Percentiles rank a stretch among this genome's conserved stretches.
phyloP scores from a whole-genome alignment of 2,797 vertebrate species.

The Scarus forsteni region DNA sequence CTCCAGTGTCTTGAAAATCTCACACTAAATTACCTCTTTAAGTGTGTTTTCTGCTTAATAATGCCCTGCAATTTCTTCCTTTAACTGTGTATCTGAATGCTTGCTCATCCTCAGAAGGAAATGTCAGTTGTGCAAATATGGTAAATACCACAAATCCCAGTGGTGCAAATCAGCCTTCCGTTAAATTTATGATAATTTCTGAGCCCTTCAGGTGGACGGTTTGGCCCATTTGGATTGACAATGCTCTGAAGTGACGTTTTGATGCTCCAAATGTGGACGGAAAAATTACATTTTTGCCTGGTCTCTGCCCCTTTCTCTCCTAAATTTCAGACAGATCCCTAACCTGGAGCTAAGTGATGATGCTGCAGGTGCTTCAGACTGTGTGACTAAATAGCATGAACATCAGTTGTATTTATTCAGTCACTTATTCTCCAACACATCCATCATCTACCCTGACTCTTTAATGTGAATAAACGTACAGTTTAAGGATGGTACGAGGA shows the following conservation, averaged over 20 bases:
- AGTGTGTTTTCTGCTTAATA: too few relatives aligned
- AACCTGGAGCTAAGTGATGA: slow-evolving; percentile 40
- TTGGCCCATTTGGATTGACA: too few relatives aligned
- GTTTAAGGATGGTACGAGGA: neutral
- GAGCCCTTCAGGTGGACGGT: neutral
- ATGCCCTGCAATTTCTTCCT: too few relatives aligned
- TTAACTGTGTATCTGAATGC: too few relatives aligned
- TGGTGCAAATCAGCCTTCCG: neutral
- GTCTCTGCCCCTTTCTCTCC: neutral
- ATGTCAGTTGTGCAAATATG: too few relatives aligned
- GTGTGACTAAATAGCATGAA: slow-evolving; percentile 45
- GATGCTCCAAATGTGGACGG: too few relatives aligned
- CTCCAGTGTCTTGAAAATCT: too few relatives aligned
- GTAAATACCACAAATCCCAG: too few relatives aligned
- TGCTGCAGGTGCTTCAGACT: slow-evolving; percentile 26
- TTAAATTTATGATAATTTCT: neutral
- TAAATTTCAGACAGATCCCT: neutral
- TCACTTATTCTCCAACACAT: slow-evolving; percentile 6
- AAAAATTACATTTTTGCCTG: too few relatives aligned
- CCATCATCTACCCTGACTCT: neutral
- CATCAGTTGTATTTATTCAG: slow-evolving; percentile 40
- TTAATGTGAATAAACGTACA: neutral
- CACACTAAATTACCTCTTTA: too few relatives aligned
- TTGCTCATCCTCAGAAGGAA: too few relatives aligned
- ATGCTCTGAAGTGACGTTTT: too few relatives aligned